Base-by-base conservation (phyloP, 2,797 vertebrate genomes). In the Sebastes diaconus region DNA sequence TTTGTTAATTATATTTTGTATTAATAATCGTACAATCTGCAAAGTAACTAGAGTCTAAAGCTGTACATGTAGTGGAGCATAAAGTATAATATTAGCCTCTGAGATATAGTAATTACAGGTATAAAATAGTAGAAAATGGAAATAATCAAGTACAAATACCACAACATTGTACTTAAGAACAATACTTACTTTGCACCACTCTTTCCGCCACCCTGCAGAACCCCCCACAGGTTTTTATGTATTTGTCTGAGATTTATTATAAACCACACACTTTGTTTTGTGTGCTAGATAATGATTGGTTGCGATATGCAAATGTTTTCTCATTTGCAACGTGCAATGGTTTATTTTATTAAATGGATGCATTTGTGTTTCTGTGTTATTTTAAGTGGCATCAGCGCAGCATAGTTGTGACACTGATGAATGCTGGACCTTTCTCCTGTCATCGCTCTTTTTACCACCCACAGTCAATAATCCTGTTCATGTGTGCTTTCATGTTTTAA, bases 401-500 rank as follows among this genome's bases (percentile, higher is more conserved):
- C 46, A 30, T 63, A 42, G 60, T 60, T 67, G 52, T 83, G 83
- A 83, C 87, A 75, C 64, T 81, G 75, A 80, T 79, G 60, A 80
- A 81, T 74, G 68, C 29, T 27, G 55, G 68, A 75, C 27, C 27
- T 52, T 39, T 63, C 22, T 73, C 30, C 70, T 68, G 76, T 74
- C 77, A 61, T 69, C 29, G 11, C 68, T 82, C 42, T 74, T 36
- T 75, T 65, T 80, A 68, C 77, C 81, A 68, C 74, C 83, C 80
- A 76, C 58, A 13, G 39, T 68, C 87, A 71, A 79, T 87, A 80
- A 85, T 75, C 77, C 60, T 73, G 70, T 72, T 83, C 82, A 79
- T 86, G 65, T 84, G 65, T 86, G 73, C 65, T 69, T 91, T 87
- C 18, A 46, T 80, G 81, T 89, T 88, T 80, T 68, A 87, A 59